These are phyloP conservation scores for Xiphophorus birchmanni DNA, from an alignment of 2,797 vertebrate genomes.

Conservation along the genomic window DNA sequence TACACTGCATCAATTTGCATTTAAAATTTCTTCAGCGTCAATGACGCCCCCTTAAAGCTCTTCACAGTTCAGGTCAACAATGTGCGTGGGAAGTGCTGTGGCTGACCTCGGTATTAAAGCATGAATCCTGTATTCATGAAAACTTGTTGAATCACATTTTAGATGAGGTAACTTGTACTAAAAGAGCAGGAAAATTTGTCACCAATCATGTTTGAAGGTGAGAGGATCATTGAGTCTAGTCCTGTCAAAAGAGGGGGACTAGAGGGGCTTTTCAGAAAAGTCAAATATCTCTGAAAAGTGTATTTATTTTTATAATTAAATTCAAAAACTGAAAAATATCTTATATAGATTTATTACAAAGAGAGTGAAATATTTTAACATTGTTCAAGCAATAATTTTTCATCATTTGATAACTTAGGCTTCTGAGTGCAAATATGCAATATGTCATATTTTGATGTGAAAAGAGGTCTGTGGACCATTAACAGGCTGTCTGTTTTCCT, in stretches of 20 bases:
- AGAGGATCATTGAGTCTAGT: neutral
- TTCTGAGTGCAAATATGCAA: neutral
- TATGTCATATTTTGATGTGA: neutral
- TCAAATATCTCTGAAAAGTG: neutral
- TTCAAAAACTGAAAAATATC: neutral
- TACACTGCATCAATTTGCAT: slow-evolving; percentile 38
- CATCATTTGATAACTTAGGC: neutral
- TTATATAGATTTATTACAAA: neutral
- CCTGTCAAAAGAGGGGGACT: neutral
- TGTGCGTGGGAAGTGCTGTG: slow-evolving; percentile 51
- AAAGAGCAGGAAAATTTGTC: slow-evolving; percentile 2
- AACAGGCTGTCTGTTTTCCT: neutral
- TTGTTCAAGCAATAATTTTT: neutral
- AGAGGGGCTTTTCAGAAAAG: neutral
- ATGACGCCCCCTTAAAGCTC: slow-evolving; percentile 23
- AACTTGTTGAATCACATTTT: slow-evolving; percentile 8
- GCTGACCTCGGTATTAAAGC: slow-evolving; percentile 26
- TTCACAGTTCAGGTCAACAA: slow-evolving; percentile 37
- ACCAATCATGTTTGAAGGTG: neutral
- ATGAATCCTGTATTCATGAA: slow-evolving; percentile 1
- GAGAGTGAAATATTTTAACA: neutral
- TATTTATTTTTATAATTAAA: neutral
- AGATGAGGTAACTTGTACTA: neutral
- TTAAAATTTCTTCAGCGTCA: slow-evolving; percentile 20
- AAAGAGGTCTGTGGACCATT: neutral